phyloP scores from a whole-genome alignment of 2,888 invertebrate genomes.

The Subacronicta megacephala region DNA sequence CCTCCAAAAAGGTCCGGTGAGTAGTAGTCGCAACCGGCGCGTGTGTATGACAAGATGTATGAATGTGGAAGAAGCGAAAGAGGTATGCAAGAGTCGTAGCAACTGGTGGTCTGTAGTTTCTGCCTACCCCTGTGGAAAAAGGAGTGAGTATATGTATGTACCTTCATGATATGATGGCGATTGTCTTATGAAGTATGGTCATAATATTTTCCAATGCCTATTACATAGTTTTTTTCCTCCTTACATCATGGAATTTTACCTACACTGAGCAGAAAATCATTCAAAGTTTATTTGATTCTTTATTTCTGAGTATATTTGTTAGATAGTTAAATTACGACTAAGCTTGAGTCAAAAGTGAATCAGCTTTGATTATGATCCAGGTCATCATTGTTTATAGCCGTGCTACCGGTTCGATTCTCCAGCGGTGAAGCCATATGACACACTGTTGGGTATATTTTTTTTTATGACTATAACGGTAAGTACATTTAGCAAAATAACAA shows the following conservation, averaged over 20 bases:
- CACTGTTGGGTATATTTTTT: neutral
- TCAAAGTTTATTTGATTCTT: conserved; percentile 24
- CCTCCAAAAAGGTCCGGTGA: too few species aligned
- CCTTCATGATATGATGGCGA: too few species aligned
- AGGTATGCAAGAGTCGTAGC: too few species aligned
- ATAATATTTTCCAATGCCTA: neutral
- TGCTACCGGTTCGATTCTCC: conserved; percentile 32
- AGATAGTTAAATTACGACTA: conserved; percentile 24
- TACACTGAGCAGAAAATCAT: conserved; percentile 2
- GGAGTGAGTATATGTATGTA: too few species aligned
- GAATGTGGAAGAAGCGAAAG: too few species aligned
- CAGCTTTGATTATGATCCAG: conserved; percentile 17
- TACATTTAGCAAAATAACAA: conserved; percentile 30
- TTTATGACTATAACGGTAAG: conserved; percentile 2
- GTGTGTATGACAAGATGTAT: too few species aligned
- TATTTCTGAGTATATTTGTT: conserved; percentile 21
- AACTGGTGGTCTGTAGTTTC: too few species aligned
- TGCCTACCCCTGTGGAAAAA: too few species aligned
- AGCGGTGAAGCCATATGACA: conserved; percentile 38
- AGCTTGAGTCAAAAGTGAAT: conserved; percentile 15
- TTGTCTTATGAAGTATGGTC: too few species aligned
- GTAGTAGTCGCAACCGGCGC: too few species aligned
- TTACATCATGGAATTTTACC: conserved; percentile 15
- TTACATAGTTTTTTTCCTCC: neutral
- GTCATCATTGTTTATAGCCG: conserved; percentile 18